Base-by-base conservation (phyloP, 2,113 vertebrate species). In the Leptobrachium ailaonicum region DNA sequence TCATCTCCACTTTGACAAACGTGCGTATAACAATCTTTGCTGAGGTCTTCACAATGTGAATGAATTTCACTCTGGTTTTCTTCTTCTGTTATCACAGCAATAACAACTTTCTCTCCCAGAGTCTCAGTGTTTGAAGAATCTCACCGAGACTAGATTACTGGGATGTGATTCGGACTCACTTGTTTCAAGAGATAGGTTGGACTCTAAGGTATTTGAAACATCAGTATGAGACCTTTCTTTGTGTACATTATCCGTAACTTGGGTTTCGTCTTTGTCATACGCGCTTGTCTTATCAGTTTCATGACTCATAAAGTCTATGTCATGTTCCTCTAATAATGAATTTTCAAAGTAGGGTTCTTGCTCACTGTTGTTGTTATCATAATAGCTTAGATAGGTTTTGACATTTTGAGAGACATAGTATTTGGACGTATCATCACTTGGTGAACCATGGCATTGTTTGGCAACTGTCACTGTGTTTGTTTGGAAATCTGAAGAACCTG, bases 61-160 rank as follows among this genome's bases (percentile, higher is more conserved):
- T 89, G 86, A 87, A 83, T 94, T 91, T 94, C 91, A 94, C 87
- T 92, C 89, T 83, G 84, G 72, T 83, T 87, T 88, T 89, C 93
- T 90, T 92, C 90, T 89, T 82, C 91, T 89, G 92, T 89, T 92
- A 91, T 82, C 90, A 91, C 85, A 87, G 90, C 90, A 94, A 94
- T 94, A 90, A 94, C 87, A 76, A 88, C 88, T 88, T 89, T 92
- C 90, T 90, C 88, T 90, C 87, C 73, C 86, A 88, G 88, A 91
- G 90, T 90, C 88, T 87, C 86, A 89, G 90, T 92, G 90, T 91
- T 91, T 91, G 84, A 87, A 91, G 87, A 82, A 87, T n/a, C 84
- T 90, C 91, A 92, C 92, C 89, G 90, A 90, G 89, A 86, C 89
- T 89, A 85, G 90, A 91, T 93, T 93, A 92, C 93, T 93, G 92